Percentiles rank a stretch among this genome's conserved stretches.
Evolutionary conservation across 2,113 vertebrate species (phyloP).

Genomic region (Tauraco erythrolophus): DNA sequence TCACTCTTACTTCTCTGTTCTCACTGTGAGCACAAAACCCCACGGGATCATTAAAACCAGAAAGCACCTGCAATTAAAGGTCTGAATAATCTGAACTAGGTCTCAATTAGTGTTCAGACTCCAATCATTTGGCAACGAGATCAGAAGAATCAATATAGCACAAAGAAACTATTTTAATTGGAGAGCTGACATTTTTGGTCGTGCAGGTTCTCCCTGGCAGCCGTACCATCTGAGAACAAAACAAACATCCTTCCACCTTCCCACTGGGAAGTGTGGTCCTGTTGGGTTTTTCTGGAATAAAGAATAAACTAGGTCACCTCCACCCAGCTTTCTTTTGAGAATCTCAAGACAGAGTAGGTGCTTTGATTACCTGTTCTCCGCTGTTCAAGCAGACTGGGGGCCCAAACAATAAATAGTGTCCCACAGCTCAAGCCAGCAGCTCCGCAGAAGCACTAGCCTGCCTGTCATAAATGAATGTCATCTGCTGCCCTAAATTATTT

Average conservation of each 20-base stretch:
- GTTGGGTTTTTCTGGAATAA: not conserved
- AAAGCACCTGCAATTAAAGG: not conserved
- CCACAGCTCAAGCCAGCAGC: not conserved
- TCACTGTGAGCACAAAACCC: not conserved
- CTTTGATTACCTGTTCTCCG: not conserved
- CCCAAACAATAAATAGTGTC: no score
- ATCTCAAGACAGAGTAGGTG: no score
- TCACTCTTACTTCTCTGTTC: not conserved
- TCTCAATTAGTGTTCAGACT: not conserved
- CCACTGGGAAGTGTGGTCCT: rapidly evolving
- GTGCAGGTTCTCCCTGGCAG: not conserved
- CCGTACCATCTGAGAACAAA: not conserved
- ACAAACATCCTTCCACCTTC: not conserved
- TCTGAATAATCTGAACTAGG: not conserved
- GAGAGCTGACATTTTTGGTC: not conserved
- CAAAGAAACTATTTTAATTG: not conserved
- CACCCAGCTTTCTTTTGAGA: not conserved
- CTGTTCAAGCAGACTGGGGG: not conserved
- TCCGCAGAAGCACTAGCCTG: not conserved
- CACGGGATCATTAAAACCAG: not conserved
- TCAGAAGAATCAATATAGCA: not conserved
- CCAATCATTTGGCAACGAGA: not conserved
- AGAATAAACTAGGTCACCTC: not conserved
- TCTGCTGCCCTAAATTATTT: not conserved
- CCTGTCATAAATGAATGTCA: rapidly evolving